These are phyloP conservation scores for Phrynosoma platyrhinos DNA, from an alignment of 2,113 vertebrate genomes.

Conservation along the genomic window DNA sequence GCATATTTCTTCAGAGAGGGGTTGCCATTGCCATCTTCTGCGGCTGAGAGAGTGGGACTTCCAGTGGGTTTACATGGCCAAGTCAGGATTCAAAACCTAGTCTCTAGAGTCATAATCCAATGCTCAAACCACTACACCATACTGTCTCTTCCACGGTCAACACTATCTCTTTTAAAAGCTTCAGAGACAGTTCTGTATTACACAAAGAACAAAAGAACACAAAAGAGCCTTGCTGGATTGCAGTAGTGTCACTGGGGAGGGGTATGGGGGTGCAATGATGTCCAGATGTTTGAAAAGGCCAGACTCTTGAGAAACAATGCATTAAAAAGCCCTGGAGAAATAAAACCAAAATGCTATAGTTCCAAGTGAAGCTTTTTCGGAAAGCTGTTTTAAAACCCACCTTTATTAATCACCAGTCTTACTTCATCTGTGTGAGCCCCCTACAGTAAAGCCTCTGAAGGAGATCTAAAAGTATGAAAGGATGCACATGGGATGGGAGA, in stretches of 20 bases:
- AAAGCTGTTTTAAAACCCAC: too few relatives aligned
- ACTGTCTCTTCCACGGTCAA: too few relatives aligned
- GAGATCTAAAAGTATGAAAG: background rate
- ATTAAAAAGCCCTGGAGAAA: background rate
- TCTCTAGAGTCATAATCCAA: too few relatives aligned
- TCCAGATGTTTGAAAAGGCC: background rate
- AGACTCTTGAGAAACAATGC: background rate
- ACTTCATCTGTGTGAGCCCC: background rate
- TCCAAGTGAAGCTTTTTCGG: too few relatives aligned
- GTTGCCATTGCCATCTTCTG: too few relatives aligned
- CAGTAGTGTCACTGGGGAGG: background rate
- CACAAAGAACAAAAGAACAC: background rate
- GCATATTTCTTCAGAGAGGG: too few relatives aligned
- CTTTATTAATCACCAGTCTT: background rate
- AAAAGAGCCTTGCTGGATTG: background rate
- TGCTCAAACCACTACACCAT: too few relatives aligned
- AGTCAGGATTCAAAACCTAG: too few relatives aligned
- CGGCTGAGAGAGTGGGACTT: too few relatives aligned
- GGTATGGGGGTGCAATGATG: too few relatives aligned
- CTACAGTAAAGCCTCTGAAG: background rate
- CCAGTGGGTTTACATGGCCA: too few relatives aligned
- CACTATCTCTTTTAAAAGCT: background rate
- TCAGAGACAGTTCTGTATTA: background rate
- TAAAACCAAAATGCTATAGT: background rate
- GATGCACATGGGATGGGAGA: too few relatives aligned